Conservation (phyloP, 1,140 invertebrate genomes). For the Trypoxylus dichotomus region DNA sequence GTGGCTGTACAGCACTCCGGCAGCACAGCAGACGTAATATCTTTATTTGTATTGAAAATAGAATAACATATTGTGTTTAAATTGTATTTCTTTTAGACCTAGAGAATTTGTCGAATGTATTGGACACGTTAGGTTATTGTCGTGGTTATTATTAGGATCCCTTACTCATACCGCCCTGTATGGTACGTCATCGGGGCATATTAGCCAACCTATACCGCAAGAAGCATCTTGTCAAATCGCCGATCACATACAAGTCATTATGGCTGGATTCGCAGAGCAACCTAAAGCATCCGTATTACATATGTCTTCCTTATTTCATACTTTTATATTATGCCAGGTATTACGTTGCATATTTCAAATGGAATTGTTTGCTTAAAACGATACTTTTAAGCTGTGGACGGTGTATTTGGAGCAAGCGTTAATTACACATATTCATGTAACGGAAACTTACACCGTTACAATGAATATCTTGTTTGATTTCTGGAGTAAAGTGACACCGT, state of each 20-base stretch:
- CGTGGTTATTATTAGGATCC: slow-evolving; percentile 94
- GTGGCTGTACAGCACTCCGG: slow-evolving; percentile 87
- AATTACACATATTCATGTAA: slow-evolving; percentile 64
- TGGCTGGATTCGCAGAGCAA: slow-evolving; percentile 96
- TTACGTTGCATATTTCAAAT: background rate
- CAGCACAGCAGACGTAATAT: slow-evolving; percentile 78
- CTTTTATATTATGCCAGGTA: slow-evolving; percentile 80
- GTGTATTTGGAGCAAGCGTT: slow-evolving; percentile 94
- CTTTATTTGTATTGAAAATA: slow-evolving; percentile 37
- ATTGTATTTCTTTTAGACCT: slow-evolving; percentile 60
- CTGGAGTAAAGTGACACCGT: slow-evolving; percentile 97
- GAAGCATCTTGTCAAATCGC: slow-evolving; percentile 95
- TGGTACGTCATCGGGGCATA: slow-evolving; percentile 52
- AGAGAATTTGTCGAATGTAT: slow-evolving; percentile 96
- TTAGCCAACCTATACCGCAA: slow-evolving; percentile 89
- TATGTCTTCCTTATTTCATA: slow-evolving; percentile 87
- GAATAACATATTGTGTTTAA: background rate
- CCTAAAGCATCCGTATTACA: slow-evolving; percentile 87
- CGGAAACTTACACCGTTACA: slow-evolving; percentile 71
- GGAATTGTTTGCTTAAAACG: background rate
- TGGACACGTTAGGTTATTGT: slow-evolving; percentile 88
- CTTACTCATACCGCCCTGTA: slow-evolving; percentile 82
- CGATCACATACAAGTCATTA: slow-evolving; percentile 93
- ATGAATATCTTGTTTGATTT: slow-evolving; percentile 93
- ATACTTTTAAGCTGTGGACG: slow-evolving; percentile 81